Evolutionary conservation across 2,113 vertebrate genomes (phyloP).

Genomic region (Scortum barcoo): DNA sequence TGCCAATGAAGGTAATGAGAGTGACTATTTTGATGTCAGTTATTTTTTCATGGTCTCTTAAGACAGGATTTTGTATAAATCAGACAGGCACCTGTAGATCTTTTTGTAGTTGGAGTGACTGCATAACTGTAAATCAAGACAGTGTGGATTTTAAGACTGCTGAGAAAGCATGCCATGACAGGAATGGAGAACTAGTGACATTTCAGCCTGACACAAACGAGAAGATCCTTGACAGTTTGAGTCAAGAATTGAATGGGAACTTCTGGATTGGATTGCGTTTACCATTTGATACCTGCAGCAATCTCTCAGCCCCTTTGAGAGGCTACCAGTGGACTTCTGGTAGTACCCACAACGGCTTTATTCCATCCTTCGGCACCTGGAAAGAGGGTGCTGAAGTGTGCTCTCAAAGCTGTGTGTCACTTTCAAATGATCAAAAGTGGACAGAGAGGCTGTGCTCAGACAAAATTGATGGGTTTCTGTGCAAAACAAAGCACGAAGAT

Average conservation of each 20-base stretch:
- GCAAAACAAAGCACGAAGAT: constrained; percentile 55
- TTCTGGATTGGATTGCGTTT: constrained; percentile 81
- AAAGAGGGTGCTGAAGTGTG: constrained; percentile 52
- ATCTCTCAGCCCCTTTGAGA: constrained; percentile 62
- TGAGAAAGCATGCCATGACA: constrained; percentile 52
- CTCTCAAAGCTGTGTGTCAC: constrained; percentile 68
- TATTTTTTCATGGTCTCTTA: background rate
- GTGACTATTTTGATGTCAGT: background rate
- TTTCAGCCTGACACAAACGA: constrained; percentile 38
- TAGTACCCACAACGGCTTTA: background rate
- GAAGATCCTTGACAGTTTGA: constrained; percentile 36
- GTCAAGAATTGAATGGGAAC: constrained; percentile 40
- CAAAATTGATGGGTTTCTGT: constrained; percentile 77
- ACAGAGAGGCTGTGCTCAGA: constrained; percentile 69
- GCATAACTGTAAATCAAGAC: constrained; percentile 62
- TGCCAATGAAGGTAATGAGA: background rate
- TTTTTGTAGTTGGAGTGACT: constrained; percentile 47
- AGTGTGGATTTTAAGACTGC: constrained; percentile 71
- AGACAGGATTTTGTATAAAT: background rate
- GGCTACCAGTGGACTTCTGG: constrained; percentile 69
- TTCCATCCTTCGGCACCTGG: constrained; percentile 49
- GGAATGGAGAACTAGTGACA: constrained; percentile 67
- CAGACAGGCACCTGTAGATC: constrained; percentile 38
- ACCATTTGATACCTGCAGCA: constrained; percentile 62
- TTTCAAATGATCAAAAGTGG: constrained; percentile 65